Base-by-base conservation (phyloP, 53 echinoderm and acorn worm genomes). In the Echinometra lucunter region DNA sequence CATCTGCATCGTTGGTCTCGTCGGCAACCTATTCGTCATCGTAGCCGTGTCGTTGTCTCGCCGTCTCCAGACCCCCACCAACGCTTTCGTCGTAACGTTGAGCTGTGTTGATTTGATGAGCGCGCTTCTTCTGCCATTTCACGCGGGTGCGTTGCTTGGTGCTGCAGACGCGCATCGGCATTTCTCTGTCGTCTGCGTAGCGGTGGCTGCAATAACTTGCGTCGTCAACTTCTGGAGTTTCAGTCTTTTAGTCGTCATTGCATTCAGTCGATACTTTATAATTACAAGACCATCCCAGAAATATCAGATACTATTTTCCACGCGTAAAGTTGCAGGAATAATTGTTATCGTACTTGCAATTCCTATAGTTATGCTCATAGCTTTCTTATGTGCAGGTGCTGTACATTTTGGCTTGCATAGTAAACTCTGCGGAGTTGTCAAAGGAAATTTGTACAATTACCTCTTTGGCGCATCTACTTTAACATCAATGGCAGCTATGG, bases 171-270 rank as follows among this genome's bases (percentile, higher is more conserved):
- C 19, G 0, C 21, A 58, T 30, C 37, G 19, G 4, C 28, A n/a
- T 15, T 89, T 57, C 60, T 10, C 30, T 5, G 13, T 23, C 37
- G 40, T 89, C 40, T 89, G 89, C 40, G 60, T 38, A 57, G 89
- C 40, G 34, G 89, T 60, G n/a, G 89, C 35, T 21, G 89, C 89
- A 28, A 0, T 89, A 6, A 89, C 89, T 16, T 89, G 89, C 30
- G 89, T 89, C 89, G 89, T 89, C 38, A 89, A 89, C 60, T 57
- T 89, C 57, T 89, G 89, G 89, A 60, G 57, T 37, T 89, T 89
- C 60, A 60, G 89, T 10, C 37, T 89, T 13, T 45, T 89, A 25
- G 89, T 89, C 38, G 60, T 89, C 89, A 89, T 89, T 21, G 89
- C 89, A 38, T 89, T 58, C 37, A 35, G 12, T 19, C 60, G 89